Evolutionary conservation across 1,140 invertebrate genomes (phyloP).

Genomic region (Monomorium pharaonis): DNA sequence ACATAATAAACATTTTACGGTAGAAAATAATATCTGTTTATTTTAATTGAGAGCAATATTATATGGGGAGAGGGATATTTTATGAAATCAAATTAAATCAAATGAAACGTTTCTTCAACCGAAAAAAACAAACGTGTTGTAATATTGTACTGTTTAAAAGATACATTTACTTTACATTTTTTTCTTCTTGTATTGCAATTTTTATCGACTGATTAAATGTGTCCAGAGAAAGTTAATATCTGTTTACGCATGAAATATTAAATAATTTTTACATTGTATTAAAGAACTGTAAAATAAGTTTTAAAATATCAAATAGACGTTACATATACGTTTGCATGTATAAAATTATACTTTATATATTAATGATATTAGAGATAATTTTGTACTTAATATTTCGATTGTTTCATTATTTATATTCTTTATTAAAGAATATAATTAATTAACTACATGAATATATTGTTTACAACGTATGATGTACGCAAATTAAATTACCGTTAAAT

Average conservation of each 20-base stretch:
- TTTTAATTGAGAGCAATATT: conserved; percentile 21
- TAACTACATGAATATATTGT: neutral
- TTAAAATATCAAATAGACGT: neutral
- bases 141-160: neutral
- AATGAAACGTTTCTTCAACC: too few species aligned
- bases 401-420: neutral
- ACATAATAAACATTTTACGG: conserved; percentile 3
- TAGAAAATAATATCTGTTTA: conserved; percentile 27
- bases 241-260: neutral
- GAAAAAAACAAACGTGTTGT: too few species aligned
- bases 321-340: neutral
- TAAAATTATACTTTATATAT: neutral
- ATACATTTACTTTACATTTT: neutral
- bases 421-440: neutral
- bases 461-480: neutral
- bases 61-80: neutral
- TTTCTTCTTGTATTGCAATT: neutral
- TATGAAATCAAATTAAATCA: conserved; percentile 1
- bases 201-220: neutral
- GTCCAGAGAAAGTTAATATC: neutral
- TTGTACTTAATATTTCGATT: neutral
- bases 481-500: conserved; percentile 12
- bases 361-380: neutral
- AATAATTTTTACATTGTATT: neutral
- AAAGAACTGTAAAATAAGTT: too few species aligned